Base-by-base conservation (phyloP, 1,140 invertebrate genomes). In the Cryptotermes secundus region DNA sequence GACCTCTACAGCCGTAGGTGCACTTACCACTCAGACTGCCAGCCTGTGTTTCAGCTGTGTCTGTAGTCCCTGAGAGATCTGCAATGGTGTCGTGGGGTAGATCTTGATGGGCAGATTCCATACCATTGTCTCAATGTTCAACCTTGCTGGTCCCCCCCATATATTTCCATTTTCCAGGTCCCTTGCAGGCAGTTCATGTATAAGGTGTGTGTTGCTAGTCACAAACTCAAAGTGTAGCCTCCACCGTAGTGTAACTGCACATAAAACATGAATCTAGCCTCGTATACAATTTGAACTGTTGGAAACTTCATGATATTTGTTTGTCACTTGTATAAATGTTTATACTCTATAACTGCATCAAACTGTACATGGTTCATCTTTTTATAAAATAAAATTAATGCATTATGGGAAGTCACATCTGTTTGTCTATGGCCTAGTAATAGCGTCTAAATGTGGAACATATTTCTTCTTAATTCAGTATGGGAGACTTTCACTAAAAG, bases 181-280 rank as follows among this genome's bases (percentile, higher is more conserved):
- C 14, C 86, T 85, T 31, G 82, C 80, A 1, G 82, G 80, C 14
- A 83, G 84, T 83, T 84, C 85, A 86, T 86, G 86, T 80, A 87
- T 87, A 83, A 86, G 80, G 26, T 83, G 85, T 83, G 86, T 91
- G 86, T 90, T 92, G 38, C 93, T 95, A 6, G 97, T 99, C 0
- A 99, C 97, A 92, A 99, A 99, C 89, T 99, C 97, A 91, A 99
- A 99, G 90, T 99, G 98, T 34, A 99, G 91, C 83, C 96, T 92
- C 98, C 98, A 99, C 88, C 94, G 94, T 81, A 99, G 91, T 81
- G 93, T 95, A 0, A 99, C 96, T 93, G 92, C 87, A 92, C 90
- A 85, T 83, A 87, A 86, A 86, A 53, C 34, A 80, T 34, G 22
- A 22, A 3, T 49, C 14, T 19, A 14, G 12, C 38, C 38, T 6